Evolutionary conservation across 2,888 invertebrate species (phyloP), one percentile per base, ranked within the genome.

Genomic region (Amblyjoppa proteus): DNA sequence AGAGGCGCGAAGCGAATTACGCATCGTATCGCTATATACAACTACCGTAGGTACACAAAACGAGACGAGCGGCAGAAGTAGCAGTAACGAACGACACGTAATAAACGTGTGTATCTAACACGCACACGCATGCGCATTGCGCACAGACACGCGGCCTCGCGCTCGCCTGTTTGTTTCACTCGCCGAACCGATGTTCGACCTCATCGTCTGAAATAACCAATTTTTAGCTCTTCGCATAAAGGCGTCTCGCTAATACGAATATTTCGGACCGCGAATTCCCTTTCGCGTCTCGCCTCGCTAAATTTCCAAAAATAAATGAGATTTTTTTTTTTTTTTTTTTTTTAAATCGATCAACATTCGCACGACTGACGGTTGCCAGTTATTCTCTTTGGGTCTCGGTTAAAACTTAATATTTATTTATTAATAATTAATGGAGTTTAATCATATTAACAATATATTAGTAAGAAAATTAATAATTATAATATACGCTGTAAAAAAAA

Each of bases 161-260:
- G 92, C 86, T 84, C 84, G 90, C 89, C 85, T 84, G 90, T 89
- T 91, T 91, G 91, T 91, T 92, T 92, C 90, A 91, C 91, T 90
- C 91, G 90, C 91, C 56, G 66, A 91, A 92, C 92, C 92, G 83
- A 83, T 92, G 90, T 86, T 79, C 92, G 92, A 91, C 92, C 92
- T 93, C 90, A 91, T 88, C 88, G 91, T 91, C 92, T 89, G 92
- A 93, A 92, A 93, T 92, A 92, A 91, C 90, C 89, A 89, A 90
- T 90, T 92, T 89, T 89, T 90, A 88, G 89, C 74, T 49, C 66
- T 31, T 38, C 41, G 74, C 58, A n/a, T 64, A 79, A 28, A 45
- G 38, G 1, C 38, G 38, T 4, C 4, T 84, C 80, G 51, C 80
- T 76, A 64, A 82, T 77, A 77, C 64, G 64, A 56, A 20, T 38